These are phyloP conservation scores for Alouatta palliata DNA, from an alignment of 2,113 vertebrate species.

Conservation along the genomic window DNA sequence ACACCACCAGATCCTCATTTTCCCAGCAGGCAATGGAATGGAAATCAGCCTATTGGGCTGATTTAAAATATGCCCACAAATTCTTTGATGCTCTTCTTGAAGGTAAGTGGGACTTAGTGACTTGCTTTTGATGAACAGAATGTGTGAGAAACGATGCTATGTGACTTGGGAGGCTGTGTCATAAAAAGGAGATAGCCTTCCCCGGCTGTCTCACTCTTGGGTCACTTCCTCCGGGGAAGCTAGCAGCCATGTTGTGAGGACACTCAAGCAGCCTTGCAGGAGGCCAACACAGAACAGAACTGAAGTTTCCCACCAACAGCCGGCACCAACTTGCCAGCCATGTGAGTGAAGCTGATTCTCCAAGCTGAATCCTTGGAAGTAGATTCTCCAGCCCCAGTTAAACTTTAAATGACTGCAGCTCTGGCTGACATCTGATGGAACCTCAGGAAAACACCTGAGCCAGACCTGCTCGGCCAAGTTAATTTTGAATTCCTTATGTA, in stretches of 20 bases:
- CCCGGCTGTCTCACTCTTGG: background rate
- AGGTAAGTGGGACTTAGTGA: background rate
- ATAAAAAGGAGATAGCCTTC: background rate
- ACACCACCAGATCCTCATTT: background rate
- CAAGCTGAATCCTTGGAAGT: background rate
- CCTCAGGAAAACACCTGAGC: background rate
- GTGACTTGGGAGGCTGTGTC: background rate
- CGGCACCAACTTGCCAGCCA: background rate
- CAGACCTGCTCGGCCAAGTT: background rate
- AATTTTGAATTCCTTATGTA: background rate
- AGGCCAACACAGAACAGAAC: background rate
- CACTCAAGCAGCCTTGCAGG: background rate
- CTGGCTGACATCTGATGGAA: background rate
- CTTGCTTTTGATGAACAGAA: background rate
- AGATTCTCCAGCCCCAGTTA: background rate
- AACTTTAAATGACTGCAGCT: background rate
- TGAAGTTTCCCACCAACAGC: background rate
- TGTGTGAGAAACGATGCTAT: background rate
- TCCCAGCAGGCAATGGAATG: background rate
- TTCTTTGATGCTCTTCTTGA: background rate
- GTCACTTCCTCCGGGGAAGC: background rate
- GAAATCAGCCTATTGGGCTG: background rate
- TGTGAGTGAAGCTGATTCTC: too few relatives aligned
- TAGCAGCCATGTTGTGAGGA: background rate
- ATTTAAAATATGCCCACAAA: background rate